A percentile compares a stretch with the other conserved stretches of the same genome.
Evolutionary conservation across 2,113 vertebrate species (phyloP).

Genomic region (Sterrhoptilus dennistouni): DNA sequence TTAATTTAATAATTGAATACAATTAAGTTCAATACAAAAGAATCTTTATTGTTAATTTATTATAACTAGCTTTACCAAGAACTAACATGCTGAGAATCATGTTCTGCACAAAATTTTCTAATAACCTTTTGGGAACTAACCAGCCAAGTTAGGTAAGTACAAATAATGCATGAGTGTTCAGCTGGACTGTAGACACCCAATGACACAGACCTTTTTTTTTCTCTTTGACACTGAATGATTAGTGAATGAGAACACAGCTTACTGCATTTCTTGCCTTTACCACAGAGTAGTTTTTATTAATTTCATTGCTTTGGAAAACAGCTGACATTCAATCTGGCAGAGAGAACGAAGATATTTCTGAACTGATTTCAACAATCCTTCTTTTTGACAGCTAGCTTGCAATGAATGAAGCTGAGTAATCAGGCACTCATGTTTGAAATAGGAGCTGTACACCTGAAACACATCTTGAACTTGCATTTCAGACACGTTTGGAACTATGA

Average conservation of each 20-base stretch:
- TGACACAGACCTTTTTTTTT: neutral
- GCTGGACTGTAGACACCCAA: accelerated
- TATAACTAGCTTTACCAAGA: neutral
- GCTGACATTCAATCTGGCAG: slow-evolving; percentile 12
- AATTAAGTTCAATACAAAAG: neutral
- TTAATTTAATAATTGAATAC: neutral
- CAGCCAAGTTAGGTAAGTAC: neutral
- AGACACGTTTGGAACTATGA: neutral
- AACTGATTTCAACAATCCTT: slow-evolving; percentile 16
- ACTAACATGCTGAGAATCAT: accelerated
- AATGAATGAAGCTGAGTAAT: slow-evolving; percentile 38
- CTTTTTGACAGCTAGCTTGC: slow-evolving; percentile 32
- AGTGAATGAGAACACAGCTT: neutral
- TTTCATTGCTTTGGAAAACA: slow-evolving; percentile 6
- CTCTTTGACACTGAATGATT: neutral
- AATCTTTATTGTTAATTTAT: neutral
- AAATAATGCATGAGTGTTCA: accelerated
- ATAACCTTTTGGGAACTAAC: neutral
- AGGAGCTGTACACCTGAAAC: neutral
- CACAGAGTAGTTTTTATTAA: slow-evolving; percentile 8
- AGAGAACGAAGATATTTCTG: slow-evolving; percentile 28
- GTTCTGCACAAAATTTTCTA: neutral
- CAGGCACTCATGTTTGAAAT: slow-evolving; percentile 25
- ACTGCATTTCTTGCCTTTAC: neutral
- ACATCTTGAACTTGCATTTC: neutral